Percentiles rank a stretch among this genome's conserved stretches.
These are phyloP conservation scores for Drosophila ezoana DNA, from an alignment of 2,888 invertebrate species.

Conservation along the genomic window DNA sequence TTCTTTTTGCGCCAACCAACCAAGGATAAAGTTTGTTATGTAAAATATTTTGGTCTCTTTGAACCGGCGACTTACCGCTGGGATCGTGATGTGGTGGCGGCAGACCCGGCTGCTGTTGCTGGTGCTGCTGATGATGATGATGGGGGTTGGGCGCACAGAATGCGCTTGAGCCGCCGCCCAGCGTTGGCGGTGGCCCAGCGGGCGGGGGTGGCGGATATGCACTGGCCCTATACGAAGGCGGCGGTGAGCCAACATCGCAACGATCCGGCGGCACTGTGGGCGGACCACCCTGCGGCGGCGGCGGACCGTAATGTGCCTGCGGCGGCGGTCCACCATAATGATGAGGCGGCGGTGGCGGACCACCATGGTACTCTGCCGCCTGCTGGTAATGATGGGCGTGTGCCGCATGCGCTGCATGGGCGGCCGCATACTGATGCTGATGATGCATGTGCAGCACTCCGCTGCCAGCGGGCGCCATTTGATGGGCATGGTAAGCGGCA, in stretches of 20 bases:
- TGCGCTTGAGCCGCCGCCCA: slow-evolving; percentile 83
- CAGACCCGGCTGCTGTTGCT: slow-evolving; percentile 29
- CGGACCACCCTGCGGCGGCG: slow-evolving; percentile 48
- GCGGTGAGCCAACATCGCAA: slow-evolving; percentile 80
- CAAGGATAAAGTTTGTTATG: slow-evolving; percentile 40
- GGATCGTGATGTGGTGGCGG: slow-evolving; percentile 74
- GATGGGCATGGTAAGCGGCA: slow-evolving; percentile 82
- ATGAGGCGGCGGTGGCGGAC: slow-evolving; percentile 58
- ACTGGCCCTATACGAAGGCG: slow-evolving; percentile 79
- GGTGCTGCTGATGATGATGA: slow-evolving; percentile 78
- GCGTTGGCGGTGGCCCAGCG: slow-evolving; percentile 69
- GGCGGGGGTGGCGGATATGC: slow-evolving; percentile 66
- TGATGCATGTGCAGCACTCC: slow-evolving; percentile 71
- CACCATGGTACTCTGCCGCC: slow-evolving; percentile 76
- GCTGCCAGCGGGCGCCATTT: slow-evolving; percentile 77
- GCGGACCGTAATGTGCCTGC: slow-evolving; percentile 57
- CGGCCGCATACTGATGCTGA: slow-evolving; percentile 79
- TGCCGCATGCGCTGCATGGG: slow-evolving; percentile 65
- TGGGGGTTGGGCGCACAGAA: slow-evolving; percentile 84
- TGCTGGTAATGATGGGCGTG: slow-evolving; percentile 79
- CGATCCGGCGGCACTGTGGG: slow-evolving; percentile 67
- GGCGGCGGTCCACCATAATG: slow-evolving; percentile 70
- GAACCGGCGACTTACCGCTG: slow-evolving; percentile 72
- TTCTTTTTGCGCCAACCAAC: slow-evolving; percentile 26
- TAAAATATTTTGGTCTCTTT: slow-evolving; percentile 28